phyloP scores from a whole-genome alignment of 1,140 invertebrate genomes.

The Panagrolaimus sp. region DNA sequence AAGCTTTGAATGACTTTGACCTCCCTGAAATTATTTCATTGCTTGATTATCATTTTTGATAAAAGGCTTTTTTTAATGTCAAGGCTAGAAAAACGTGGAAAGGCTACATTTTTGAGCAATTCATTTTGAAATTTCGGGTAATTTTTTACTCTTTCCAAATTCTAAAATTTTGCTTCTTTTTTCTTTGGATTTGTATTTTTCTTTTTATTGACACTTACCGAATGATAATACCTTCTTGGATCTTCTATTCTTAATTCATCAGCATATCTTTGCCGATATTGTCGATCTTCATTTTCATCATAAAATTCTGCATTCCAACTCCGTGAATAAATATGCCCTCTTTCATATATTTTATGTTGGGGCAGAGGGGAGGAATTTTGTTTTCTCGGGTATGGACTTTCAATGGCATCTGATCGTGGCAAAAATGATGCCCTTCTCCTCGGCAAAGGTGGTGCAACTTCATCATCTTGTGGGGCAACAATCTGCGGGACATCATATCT shows the following conservation, averaged over 20 bases:
- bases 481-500: conserved; percentile 4
- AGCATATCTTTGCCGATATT: conserved; percentile 3
- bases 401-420: conserved; percentile 4
- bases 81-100: too few relatives aligned
- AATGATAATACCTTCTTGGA: conserved; percentile 10
- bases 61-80: too few relatives aligned
- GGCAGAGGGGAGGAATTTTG: not conserved
- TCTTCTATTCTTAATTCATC: not conserved
- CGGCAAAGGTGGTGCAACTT: not conserved
- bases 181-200: not conserved
- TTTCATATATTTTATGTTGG: not conserved
- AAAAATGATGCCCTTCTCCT: not conserved
- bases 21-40: too few relatives aligned
- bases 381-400: not conserved
- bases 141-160: too few relatives aligned
- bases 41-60: too few relatives aligned
- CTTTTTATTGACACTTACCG: not conserved
- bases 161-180: not conserved
- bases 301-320: conserved; percentile 7
- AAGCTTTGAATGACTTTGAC: too few relatives aligned
- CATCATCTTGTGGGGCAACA: not conserved
- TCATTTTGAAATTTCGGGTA: too few relatives aligned
- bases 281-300: not conserved
- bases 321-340: conserved; percentile 5
- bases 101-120: too few relatives aligned